Evolutionary conservation across 64 coral and sea anemone genomes (phyloP), one percentile per base, ranked within the genome.

Genomic region (Stylophora pistillata): DNA sequence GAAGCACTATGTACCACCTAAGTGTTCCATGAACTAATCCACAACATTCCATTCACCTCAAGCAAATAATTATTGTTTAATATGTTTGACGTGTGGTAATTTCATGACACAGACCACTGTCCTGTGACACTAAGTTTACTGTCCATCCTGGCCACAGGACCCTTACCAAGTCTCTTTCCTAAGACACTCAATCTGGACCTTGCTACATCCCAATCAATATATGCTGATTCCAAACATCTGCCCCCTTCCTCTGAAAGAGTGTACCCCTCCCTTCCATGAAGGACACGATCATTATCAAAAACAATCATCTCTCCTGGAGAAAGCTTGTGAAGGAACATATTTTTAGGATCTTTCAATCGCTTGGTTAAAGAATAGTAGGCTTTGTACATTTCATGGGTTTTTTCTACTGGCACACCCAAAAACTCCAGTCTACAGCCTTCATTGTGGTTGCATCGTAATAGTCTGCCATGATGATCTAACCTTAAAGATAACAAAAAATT

Each of bases 161-260:
- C 80, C 34, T 70, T 84, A 12, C 69, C 69, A 52, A 96, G 33
- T 55, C 90, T 93, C 71, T 55, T 86, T 14, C 71, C 86, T 57
- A 96, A 81, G 21, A 86, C 30, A 66, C 89, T 82, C 26, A 93
- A 90, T 68, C 89, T 96, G 17, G 94, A 96, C 54, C 82, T 81
- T 30, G 86, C 78, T 16, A 96, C 83, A 82, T 96, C 94, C 94
- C 94, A 96, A 31, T 96, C 94, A 71, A 96, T 89, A 30, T 96
- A 96, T 1, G 81, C 87, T 0, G 82, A 83, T 41, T 96, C 86
- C 16, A 96, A 75, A 75, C 90, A 93, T 9, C 94, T 81, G 0
- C 86, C 68, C 16, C 58, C 79, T 17, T 77, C 80, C 10, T 63
- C 56, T 26, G 89, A 56, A 31, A 93, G 71, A 11, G 82, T 77